These are phyloP conservation scores for Chirona hameri DNA, from an alignment of 2,888 invertebrate species.

Conservation along the genomic window DNA sequence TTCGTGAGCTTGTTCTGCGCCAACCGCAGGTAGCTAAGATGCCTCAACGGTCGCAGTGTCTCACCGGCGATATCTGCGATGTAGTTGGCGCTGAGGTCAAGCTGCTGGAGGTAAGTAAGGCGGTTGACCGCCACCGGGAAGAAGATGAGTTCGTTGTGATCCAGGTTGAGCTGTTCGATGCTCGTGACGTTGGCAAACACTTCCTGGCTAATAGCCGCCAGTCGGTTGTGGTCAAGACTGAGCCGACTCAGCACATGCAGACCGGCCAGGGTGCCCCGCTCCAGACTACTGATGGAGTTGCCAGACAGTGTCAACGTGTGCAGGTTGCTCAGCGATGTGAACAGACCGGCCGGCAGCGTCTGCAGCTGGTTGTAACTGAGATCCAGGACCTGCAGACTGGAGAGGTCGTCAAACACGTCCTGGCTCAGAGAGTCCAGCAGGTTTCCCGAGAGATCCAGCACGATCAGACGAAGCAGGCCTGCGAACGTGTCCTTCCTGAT, in stretches of 20 bases:
- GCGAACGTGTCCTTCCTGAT: slow-evolving; percentile 76
- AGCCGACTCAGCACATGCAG: slow-evolving; percentile 79
- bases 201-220: slow-evolving; percentile 78
- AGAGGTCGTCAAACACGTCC: slow-evolving; percentile 77
- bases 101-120: slow-evolving; percentile 77
- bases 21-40: slow-evolving; percentile 52
- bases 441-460: slow-evolving; percentile 81
- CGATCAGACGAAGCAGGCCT: slow-evolving; percentile 80
- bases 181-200: slow-evolving; percentile 88
- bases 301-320: slow-evolving; percentile 82
- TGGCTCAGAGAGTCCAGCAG: slow-evolving; percentile 73
- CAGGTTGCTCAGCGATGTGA: slow-evolving; percentile 85
- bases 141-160: slow-evolving; percentile 75
- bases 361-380: slow-evolving; percentile 75
- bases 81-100: slow-evolving; percentile 88
- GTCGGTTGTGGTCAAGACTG: slow-evolving; percentile 77
- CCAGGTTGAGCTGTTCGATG: slow-evolving; percentile 83
- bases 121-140: slow-evolving; percentile 77
- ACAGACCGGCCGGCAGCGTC: slow-evolving; percentile 79
- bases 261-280: slow-evolving; percentile 81
- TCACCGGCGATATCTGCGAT: slow-evolving; percentile 74
- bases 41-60: slow-evolving; percentile 78
- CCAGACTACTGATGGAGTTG: slow-evolving; percentile 78
- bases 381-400: slow-evolving; percentile 79
- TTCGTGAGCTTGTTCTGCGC: slow-evolving; percentile 46